Base-by-base conservation (phyloP, 2,113 vertebrate genomes). In the Delphinapterus leucas region DNA sequence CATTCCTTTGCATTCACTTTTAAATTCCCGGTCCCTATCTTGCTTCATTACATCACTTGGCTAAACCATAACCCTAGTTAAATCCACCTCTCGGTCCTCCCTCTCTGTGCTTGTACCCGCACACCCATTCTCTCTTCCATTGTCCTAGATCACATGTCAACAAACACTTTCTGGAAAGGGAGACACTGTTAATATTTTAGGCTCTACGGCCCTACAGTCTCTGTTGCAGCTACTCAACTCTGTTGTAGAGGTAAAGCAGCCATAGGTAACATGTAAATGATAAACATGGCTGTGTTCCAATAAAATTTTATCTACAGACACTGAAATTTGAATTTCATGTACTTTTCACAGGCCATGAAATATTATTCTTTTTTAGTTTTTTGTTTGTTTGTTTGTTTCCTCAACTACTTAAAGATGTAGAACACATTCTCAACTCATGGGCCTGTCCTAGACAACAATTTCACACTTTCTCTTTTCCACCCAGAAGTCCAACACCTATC, bases 271-370 rank as follows among this genome's bases (percentile, higher is more conserved):
- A 95, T 36, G 38, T 67, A 83, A 84, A 83, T 38, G 38, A 61
- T 84, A 63, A 90, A 25, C 26, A 67, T 44, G 82, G 67, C 20
- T 91, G 87, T 86, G 73, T 90, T 93, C 92, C 31, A 80, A 73
- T 67, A 90, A 85, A 71, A 49, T 38, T 84, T 84, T 76, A 84
- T 76, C 67, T 85, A 92, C 4, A 88, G 55, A 70, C 25, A 76
- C 31, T 76, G 20, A 89, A 55, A 89, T 92, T 5, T 70, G 73
- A 96, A 96, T 88, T 88, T 84, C 63, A 84, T 80, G 44, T 25
- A 91, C 44, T 79, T 83, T 87, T 92, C 44, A 73, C 44, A 90
- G 55, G 65, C 55, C 85, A 82, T 15, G 10, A 96, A 89, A 92
- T 74, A 73, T 44, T 92, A 53, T 21, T 58, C 17, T 87, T 84